These are phyloP conservation scores for Drosophila neutralis DNA, from an alignment of 2,888 invertebrate genomes.

Conservation along the genomic window DNA sequence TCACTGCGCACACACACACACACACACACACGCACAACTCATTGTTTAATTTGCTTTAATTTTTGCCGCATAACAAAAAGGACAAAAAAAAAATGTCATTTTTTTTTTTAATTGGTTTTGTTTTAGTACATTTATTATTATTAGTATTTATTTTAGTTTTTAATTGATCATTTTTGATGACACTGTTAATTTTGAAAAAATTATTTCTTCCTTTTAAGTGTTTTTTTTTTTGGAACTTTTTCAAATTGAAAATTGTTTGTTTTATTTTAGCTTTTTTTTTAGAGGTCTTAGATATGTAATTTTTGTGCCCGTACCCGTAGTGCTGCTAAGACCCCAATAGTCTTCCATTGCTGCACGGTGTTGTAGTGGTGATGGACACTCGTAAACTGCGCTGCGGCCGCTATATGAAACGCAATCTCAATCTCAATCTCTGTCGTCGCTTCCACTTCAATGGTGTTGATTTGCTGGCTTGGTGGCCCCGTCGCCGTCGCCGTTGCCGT, in stretches of 20 bases:
- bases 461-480: conserved; percentile 46
- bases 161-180: not conserved
- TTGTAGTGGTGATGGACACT: conserved; percentile 82
- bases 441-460: conserved; percentile 77
- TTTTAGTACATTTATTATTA: conserved; percentile 4
- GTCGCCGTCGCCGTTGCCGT: conserved; percentile 11
- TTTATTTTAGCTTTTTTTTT: conserved; percentile 11
- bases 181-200: conserved; percentile 16
- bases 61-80: conserved; percentile 63
- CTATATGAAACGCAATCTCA: conserved; percentile 79
- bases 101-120: not conserved
- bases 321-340: conserved; percentile 85
- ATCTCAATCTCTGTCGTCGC: conserved; percentile 71
- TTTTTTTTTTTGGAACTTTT: conserved; percentile 15
- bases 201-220: conserved; percentile 11
- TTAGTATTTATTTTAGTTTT: not conserved
- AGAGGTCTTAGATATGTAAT: conserved; percentile 19
- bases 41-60: conserved; percentile 52
- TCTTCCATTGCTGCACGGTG: conserved; percentile 82
- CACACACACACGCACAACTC: conserved; percentile 33
- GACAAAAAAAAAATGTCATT: conserved; percentile 35
- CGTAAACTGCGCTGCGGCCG: conserved; percentile 80
- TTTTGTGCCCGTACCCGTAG: conserved; percentile 80
- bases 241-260: conserved; percentile 7
- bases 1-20: conserved; percentile 48